Evolutionary conservation across 2,888 invertebrate genomes (phyloP), one percentile per base, ranked within the genome.

Genomic region (Leucoptera coffeella): DNA sequence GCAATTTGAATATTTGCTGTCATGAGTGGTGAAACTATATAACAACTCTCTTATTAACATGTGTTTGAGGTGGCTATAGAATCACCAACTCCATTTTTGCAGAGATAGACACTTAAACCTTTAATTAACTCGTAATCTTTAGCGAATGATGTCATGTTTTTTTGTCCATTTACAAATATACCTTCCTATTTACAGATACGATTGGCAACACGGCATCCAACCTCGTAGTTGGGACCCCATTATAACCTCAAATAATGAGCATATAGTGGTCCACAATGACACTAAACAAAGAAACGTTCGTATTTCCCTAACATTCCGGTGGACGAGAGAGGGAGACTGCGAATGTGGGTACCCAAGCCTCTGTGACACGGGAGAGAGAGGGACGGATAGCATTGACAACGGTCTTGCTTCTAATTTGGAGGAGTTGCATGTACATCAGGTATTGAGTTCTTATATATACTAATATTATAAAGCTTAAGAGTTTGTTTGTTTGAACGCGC

Each of bases 181-280:
- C 15, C 10, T 15, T 25, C 14, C 7, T 17, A 8, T 15, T 17
- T 22, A n/a, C 31, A 77, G 80, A 29, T 91, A 86, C 41, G 80
- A 79, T 29, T 92, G 91, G 91, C 81, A 78, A 2, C 92, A 92
- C 47, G 87, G 89, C 7, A 96, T 97, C 35, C 82, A 83, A 15
- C 85, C 91, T 0, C 75, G 92, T 35, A 80, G 80, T 31, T 82
- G 78, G 39, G 96, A 97, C 50, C 74, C 79, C 0, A 26, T 59
- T 2, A 47, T 33, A 2, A 11, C 44, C 12, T 10, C 23, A 4
- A 34, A 33, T 12, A 32, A 36, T 15, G 15, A 24, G 6, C 31
- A 35, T 2, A 48, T 41, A 38, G 46, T 62, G 1, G 41, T 64
- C 23, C 56, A 57, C 0, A 38, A 35, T 4, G 57, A 61, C 3